Conservation (phyloP, 2,888 invertebrate species). For the Hypolimnas misippus region DNA sequence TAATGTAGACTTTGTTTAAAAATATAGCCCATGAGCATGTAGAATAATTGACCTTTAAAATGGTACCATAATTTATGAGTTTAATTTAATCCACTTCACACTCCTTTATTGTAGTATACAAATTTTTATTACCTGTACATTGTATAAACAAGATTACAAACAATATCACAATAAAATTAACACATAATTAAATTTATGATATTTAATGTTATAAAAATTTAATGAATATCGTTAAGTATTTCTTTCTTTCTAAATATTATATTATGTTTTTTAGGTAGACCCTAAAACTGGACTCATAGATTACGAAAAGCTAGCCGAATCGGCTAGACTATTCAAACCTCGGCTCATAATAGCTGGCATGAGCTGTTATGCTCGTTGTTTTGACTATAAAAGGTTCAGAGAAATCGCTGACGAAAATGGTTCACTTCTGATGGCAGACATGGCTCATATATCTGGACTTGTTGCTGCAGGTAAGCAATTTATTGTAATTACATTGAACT, state of each 20-base stretch:
- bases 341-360: constrained; percentile 96
- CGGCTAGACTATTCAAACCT: constrained; percentile 94
- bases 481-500: neutral
- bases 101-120: too few species aligned
- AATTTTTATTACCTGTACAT: too few species aligned
- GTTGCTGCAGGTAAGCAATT: constrained; percentile 89
- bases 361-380: constrained; percentile 95
- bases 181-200: too few species aligned
- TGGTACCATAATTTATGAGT: too few species aligned
- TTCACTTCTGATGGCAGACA: constrained; percentile 95
- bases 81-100: too few species aligned
- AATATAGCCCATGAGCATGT: too few species aligned
- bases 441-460: constrained; percentile 97
- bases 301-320: constrained; percentile 93
- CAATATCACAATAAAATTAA: too few species aligned
- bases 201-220: too few species aligned
- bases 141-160: too few species aligned
- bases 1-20: too few species aligned
- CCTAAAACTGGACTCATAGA: constrained; percentile 94
- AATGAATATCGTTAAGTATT: too few species aligned
- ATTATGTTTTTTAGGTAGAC: constrained; percentile 78
- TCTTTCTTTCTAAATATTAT: neutral
- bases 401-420: constrained; percentile 93
- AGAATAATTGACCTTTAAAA: too few species aligned
- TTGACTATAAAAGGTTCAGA: constrained; percentile 95